Evolutionary conservation across 2,797 vertebrate species (phyloP).

Genomic region (Argentina silus): DNA sequence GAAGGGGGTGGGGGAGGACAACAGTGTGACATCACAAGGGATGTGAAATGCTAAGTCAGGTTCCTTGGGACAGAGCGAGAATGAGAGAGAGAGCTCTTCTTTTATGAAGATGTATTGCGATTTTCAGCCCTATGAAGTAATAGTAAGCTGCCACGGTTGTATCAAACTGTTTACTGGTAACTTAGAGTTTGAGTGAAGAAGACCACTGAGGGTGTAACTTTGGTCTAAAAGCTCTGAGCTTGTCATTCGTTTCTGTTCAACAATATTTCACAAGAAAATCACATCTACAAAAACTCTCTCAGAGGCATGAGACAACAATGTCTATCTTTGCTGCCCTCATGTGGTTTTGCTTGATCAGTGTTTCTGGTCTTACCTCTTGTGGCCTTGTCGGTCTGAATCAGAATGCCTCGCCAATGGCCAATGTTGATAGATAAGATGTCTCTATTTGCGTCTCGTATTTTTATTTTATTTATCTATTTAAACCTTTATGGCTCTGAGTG

Average conservation of each 20-base stretch:
- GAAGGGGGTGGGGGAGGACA: background rate
- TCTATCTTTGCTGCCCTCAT: slow-evolving; percentile 55
- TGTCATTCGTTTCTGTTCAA: too few species aligned
- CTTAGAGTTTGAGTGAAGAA: too few species aligned
- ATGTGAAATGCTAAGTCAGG: background rate
- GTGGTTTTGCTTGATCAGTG: slow-evolving; percentile 32
- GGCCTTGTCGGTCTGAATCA: background rate
- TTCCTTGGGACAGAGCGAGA: background rate
- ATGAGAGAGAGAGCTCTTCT: background rate
- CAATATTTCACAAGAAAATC: too few species aligned
- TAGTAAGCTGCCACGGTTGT: too few species aligned
- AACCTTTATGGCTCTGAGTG: background rate
- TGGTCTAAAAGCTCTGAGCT: too few species aligned
- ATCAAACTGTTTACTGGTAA: too few species aligned
- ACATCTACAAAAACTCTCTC: too few species aligned
- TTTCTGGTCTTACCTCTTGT: background rate
- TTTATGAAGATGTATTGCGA: too few species aligned
- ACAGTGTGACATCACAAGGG: background rate
- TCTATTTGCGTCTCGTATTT: background rate
- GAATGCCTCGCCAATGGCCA: background rate
- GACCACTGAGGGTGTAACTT: background rate
- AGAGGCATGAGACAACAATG: background rate
- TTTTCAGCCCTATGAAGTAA: too few species aligned
- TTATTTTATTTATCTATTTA: background rate
- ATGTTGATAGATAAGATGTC: background rate